phyloP scores from a whole-genome alignment of 2,113 vertebrate genomes.

The Rhinopithecus roxellana region DNA sequence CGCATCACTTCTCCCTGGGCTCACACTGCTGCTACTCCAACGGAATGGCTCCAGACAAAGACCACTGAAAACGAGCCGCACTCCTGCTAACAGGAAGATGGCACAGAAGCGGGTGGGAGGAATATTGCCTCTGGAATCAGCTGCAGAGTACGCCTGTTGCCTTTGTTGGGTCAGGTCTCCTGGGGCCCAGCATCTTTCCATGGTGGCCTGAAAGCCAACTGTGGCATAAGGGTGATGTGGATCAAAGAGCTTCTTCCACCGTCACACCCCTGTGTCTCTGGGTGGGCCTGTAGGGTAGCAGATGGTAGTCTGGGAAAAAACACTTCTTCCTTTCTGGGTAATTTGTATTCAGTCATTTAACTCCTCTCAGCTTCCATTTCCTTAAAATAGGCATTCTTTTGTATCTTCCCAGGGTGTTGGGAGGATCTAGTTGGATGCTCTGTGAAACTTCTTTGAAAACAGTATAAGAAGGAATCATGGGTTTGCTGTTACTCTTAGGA shows the following conservation, averaged over 20 bases:
- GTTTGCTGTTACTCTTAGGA: constrained; percentile 43
- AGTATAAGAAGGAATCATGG: not conserved
- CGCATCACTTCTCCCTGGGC: not conserved
- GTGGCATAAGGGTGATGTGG: not conserved
- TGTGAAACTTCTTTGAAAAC: constrained; percentile 1
- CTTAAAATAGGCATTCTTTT: not conserved
- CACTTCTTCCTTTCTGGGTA: not conserved
- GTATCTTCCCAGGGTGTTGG: not conserved
- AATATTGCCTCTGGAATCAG: not conserved
- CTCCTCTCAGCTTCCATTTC: not conserved
- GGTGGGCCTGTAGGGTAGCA: not conserved
- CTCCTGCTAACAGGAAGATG: not conserved
- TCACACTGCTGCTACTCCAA: not conserved
- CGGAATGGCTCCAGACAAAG: not conserved
- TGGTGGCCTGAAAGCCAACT: not conserved
- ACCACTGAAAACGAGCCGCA: not conserved
- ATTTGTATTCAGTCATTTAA: not conserved
- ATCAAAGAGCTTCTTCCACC: not conserved
- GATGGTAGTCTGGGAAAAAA: not conserved
- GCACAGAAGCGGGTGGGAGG: not conserved
- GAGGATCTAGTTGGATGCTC: not conserved
- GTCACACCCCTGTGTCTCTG: not conserved
- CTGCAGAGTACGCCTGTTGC: not conserved
- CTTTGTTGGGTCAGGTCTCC: not conserved
- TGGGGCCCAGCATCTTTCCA: not conserved